phyloP scores from a whole-genome alignment of 1,140 invertebrate genomes.

The Atta colombica region DNA sequence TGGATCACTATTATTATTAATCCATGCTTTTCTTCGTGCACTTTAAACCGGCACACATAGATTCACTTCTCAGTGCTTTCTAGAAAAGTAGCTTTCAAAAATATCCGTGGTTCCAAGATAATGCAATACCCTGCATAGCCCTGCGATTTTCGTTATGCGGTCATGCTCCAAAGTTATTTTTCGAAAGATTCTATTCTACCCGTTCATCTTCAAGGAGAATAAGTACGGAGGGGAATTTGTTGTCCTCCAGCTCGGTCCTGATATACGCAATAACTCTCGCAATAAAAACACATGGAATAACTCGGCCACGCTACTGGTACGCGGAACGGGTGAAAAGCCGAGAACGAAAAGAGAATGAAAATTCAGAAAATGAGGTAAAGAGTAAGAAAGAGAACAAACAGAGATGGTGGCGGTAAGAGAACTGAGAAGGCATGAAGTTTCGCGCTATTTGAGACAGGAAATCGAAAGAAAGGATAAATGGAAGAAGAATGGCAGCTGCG shows the following conservation, averaged over 20 bases:
- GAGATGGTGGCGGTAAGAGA: conserved; percentile 11
- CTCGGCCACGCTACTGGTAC: conserved; percentile 64
- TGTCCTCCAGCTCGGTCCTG: conserved; percentile 73
- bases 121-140: conserved; percentile 65
- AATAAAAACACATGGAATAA: conserved; percentile 83
- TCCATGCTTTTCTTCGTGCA: not conserved
- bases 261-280: conserved; percentile 81
- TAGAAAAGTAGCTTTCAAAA: conserved; percentile 43
- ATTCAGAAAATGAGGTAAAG: conserved; percentile 31
- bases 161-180: conserved; percentile 69
- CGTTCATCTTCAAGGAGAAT: conserved; percentile 45
- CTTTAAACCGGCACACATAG: conserved; percentile 3
- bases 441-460: conserved; percentile 79
- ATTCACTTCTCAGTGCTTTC: conserved; percentile 25
- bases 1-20: not conserved
- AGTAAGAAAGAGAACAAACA: conserved; percentile 41
- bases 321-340: conserved; percentile 32
- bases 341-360: conserved; percentile 22
- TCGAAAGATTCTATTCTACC: conserved; percentile 58
- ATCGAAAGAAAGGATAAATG: conserved; percentile 64
- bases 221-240: conserved; percentile 78
- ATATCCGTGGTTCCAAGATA: conserved; percentile 42
- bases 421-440: conserved; percentile 74
- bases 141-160: conserved; percentile 47
- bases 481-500: conserved; percentile 50